Base-by-base conservation (phyloP, 2,888 invertebrate species). In the Lutraria lutraria region DNA sequence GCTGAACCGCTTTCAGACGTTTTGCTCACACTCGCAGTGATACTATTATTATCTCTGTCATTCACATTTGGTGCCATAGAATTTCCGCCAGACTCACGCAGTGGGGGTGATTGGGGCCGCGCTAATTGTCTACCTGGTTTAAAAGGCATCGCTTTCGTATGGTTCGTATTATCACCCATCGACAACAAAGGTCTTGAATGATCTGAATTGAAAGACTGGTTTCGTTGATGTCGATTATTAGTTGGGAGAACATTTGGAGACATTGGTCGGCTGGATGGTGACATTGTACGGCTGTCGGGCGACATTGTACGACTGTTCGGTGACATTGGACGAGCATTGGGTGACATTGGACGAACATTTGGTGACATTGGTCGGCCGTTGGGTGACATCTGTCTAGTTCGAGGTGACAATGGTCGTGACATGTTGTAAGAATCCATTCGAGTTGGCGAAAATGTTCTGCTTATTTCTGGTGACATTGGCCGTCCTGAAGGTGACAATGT, bases 231-330 rank as follows among this genome's bases (percentile, higher is more conserved):
- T 56, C 83, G 80, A 63, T 86, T 86, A n/a, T 86, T 56, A 21
- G 90, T 86, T 29, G 88, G 86, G 19, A 83, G 86, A 25, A 90
- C 89, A 29, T 90, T 89, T 76, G 89, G 90, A 0, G 92, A 90
- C 89, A 90, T 90, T 60, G 92, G 90, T 60, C 89, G 79, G 31
- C 52, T 76, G 19, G 56, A 15, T 15, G 90, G 89, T 54, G 91
- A 88, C 84, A 86, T 85, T 12, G 90, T 85, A 81, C 88, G 56
- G 15, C 53, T 21, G 21, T 43, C 15, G 1, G 89, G 85, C 19
- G 91, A 83, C 81, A 81, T 56, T 2, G 87, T 76, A 83, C 85
- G 63, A 60, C 19, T 81, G 52, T 34, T 76, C 25, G 89, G 84
- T 13, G 88, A 68, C 79, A 83, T 54, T 13, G 85, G 85, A 68